phyloP scores from a whole-genome alignment of 2,797 vertebrate genomes.

The Rhadinocentrus ornatus region DNA sequence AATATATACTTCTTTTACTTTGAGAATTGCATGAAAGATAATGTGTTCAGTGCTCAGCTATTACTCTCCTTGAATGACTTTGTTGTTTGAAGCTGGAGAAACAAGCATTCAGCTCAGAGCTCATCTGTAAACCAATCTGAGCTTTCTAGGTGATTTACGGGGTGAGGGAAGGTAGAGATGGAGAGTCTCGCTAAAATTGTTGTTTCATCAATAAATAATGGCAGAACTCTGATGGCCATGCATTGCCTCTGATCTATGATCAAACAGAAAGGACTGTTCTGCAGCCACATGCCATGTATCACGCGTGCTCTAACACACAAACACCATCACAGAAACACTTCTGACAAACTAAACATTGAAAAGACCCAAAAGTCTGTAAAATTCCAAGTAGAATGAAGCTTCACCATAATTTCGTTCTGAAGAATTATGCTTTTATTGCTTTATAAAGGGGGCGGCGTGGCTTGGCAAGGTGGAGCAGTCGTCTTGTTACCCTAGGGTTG shows the following conservation, averaged over 20 bases:
- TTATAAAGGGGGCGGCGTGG: no score
- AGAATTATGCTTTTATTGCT: background rate
- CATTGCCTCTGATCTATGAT: constrained; percentile 66
- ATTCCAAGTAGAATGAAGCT: background rate
- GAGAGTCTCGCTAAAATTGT: constrained; percentile 53
- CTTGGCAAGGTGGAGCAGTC: no score
- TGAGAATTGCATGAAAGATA: background rate
- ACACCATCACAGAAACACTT: constrained; percentile 14
- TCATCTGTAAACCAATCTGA: constrained; percentile 47
- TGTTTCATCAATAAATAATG: constrained; percentile 77
- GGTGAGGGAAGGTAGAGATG: background rate
- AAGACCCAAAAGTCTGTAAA: background rate
- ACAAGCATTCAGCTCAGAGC: constrained; percentile 44
- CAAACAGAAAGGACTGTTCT: constrained; percentile 63
- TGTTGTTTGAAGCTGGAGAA: constrained; percentile 43
- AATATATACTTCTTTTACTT: background rate
- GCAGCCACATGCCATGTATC: constrained; percentile 43
- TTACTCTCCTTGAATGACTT: constrained; percentile 50
- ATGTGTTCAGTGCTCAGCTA: constrained; percentile 5
- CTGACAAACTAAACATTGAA: background rate
- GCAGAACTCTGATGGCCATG: constrained; percentile 53
- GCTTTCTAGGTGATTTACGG: constrained; percentile 49
- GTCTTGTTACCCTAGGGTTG: no score
- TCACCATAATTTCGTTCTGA: background rate
- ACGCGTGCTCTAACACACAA: background rate